Evolutionary conservation across 2,888 invertebrate species (phyloP), one percentile per base, ranked within the genome.

Genomic region (Acanthococcus lagerstroemiae): DNA sequence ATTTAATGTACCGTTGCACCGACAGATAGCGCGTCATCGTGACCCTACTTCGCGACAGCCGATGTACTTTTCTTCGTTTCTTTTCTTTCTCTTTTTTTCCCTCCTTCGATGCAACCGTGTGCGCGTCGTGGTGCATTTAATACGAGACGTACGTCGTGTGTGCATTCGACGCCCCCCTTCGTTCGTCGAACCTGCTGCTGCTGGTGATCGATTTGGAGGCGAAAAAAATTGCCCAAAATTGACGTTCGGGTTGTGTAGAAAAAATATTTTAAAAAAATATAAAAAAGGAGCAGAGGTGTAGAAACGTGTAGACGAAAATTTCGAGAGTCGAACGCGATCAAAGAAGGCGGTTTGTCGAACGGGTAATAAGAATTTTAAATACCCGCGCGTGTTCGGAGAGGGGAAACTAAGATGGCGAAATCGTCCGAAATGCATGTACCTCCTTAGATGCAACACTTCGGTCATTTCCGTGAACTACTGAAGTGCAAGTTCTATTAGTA

Each of bases 401-500:
- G 52, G 63, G 63, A 52, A 63, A 63, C 63, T 63, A 63, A 63
- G 63, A 63, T 54, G 63, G 63, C 63, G 63, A 63, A 63, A 63
- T 63, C 63, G 63, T 52, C 63, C 63, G 63, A 63, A 63, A 63
- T 63, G 63, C 63, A 63, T 63, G 54, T 44, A 61, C 54, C 63
- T 63, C 54, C 63, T 63, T 63, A 63, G 63, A 63, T 63, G 63
- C 63, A 63, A 63, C 63, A 63, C 63, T 63, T 58, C 54, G 52
- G 63, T 63, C 63, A 63, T 63, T 63, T 63, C 63, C 63, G 63
- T 63, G 63, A 63, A 63, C 63, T 63, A 63, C 63, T 54, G 63
- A 63, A 63, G 63, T 63, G 63, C 63, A 63, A 63, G 63, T 63
- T 63, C 63, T 63, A 63, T 61, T 61, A 61, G 61, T 63, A 63